Evolutionary conservation across 2,797 vertebrate species (phyloP), one percentile per base, ranked within the genome.

Genomic region (Apogon hyalosoma): DNA sequence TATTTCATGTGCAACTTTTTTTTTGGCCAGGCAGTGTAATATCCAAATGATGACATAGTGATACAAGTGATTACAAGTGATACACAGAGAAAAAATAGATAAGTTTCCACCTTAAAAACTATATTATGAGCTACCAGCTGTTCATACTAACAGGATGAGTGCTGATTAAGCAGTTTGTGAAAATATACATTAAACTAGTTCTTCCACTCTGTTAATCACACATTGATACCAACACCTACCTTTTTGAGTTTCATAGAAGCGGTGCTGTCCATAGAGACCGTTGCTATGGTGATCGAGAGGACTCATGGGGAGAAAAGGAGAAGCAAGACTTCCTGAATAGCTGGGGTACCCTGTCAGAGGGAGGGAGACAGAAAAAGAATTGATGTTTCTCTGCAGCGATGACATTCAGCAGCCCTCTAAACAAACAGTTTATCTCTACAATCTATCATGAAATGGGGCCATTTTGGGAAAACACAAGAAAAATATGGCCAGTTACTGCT

Each of bases 161-260:
- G 80, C 71, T 78, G 66, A 87, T 73, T 49, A 74, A 69, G 75
- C 69, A 74, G 63, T 77, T 81, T 63, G 33, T n/a, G 18, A 47
- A 24, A 28, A 14, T 45, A 39, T 51, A 63, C 56, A 64, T 66
- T 49, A 52, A 61, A 24, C n/a, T 0, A 36, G 31, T 63, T 76
- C 61, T 72, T 63, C 45, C 28, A 18, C 28, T 39, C 24, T 5
- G 24, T 51, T 12, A 49, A 39, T 63, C 54, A 65, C 46, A 11
- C 38, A 15, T 33, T 54, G 24, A 58, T 12, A 56, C 28, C 1
- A 21, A 70, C 66, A 67, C 93, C 88, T 93, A 96, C 97, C 97
- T 98, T 99, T 99, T 85, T 97, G 96, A 89, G 95, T 93, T 90
- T 98, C 97, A 63, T 98, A 99, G 95, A 98, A 98, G 88, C 96